Percentiles rank a stretch among this genome's conserved stretches.
Evolutionary conservation across 2,797 vertebrate genomes (phyloP).

Genomic region (Falco naumanni): DNA sequence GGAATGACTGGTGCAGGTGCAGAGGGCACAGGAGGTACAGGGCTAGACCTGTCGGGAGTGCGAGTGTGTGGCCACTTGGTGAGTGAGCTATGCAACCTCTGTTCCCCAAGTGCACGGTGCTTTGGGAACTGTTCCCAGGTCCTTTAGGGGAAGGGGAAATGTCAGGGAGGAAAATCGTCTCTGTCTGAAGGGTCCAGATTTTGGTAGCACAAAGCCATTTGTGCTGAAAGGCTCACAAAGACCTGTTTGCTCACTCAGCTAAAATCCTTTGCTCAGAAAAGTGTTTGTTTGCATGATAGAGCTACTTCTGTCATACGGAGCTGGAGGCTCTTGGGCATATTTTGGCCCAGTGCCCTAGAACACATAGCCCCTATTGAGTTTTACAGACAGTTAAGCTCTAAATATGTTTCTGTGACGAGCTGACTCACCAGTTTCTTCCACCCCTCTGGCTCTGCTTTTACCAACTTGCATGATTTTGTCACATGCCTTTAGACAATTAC

Average conservation of each 20-base stretch:
- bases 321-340: not conserved
- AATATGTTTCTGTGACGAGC: slow-evolving; percentile 23
- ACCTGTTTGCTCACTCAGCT: not conserved
- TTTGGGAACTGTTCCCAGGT: not conserved
- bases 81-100: not conserved
- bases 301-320: not conserved
- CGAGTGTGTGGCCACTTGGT: fast-evolving
- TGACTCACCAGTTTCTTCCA: slow-evolving; percentile 39
- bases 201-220: not conserved
- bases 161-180: not conserved
- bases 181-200: not conserved
- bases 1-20: not conserved
- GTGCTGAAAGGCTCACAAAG: not conserved
- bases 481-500: not conserved
- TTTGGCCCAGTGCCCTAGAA: slow-evolving; percentile 26
- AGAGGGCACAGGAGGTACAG: not conserved
- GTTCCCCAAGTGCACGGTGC: not conserved
- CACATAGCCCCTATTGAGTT: not conserved
- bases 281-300: not conserved
- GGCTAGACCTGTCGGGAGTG: not conserved
- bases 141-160: not conserved
- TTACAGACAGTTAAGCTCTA: slow-evolving; percentile 44
- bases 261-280: not conserved
- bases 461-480: not conserved
- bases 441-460: not conserved